Evolutionary conservation across 2,113 vertebrate genomes (phyloP).

Genomic region (Nothocercus julius): DNA sequence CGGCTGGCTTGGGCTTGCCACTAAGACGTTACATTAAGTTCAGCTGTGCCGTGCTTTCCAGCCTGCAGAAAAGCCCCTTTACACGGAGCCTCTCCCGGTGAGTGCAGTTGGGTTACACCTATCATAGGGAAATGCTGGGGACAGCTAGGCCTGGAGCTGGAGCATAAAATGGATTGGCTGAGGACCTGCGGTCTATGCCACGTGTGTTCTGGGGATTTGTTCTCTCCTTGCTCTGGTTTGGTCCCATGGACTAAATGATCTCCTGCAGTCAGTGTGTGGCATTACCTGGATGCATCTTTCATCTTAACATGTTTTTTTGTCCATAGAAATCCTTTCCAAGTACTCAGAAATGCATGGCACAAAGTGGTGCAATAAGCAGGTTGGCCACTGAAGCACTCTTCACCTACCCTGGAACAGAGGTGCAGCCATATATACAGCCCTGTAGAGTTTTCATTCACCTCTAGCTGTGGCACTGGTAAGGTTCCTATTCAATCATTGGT

Average conservation of each 20-base stretch:
- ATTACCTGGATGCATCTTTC: neutral
- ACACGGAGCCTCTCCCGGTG: neutral
- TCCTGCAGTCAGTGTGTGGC: neutral
- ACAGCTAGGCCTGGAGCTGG: neutral
- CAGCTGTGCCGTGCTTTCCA: rapidly evolving
- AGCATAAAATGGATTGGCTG: neutral
- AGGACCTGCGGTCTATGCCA: neutral
- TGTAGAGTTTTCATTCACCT: neutral
- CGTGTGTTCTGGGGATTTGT: neutral
- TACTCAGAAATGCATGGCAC: rapidly evolving
- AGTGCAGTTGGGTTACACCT: rapidly evolving
- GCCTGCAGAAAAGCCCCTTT: neutral
- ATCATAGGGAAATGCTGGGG: neutral
- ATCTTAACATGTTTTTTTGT: rapidly evolving
- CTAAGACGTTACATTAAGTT: rapidly evolving
- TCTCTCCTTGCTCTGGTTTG: neutral
- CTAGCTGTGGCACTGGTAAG: neutral
- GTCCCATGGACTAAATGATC: rapidly evolving
- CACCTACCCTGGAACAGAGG: neutral
- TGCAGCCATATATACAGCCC: rapidly evolving
- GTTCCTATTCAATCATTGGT: neutral
- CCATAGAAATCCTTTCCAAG: neutral
- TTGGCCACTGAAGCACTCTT: neutral
- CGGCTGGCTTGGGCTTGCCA: rapidly evolving
- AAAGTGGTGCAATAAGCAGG: neutral